Conservation (phyloP, 2,888 invertebrate genomes). For the Platycnemis pennipes region DNA sequence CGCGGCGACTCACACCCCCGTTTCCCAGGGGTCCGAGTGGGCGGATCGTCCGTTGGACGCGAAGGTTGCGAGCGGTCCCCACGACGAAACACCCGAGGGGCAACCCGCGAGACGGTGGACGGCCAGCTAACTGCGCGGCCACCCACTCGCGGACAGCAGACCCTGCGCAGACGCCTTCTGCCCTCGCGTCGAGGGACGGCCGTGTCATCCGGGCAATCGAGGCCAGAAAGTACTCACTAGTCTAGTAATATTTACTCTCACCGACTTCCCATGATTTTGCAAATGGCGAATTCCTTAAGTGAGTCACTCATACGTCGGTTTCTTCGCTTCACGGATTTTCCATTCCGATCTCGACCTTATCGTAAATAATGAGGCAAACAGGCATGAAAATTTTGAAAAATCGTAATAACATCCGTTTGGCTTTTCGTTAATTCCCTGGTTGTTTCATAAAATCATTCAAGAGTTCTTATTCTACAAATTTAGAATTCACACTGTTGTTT, state of each 20-base stretch:
- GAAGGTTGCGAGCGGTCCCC: not conserved
- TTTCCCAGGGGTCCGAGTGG: too few relatives aligned
- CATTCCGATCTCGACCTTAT: too few relatives aligned
- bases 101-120: not conserved
- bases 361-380: too few relatives aligned
- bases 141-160: not conserved
- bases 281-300: not conserved
- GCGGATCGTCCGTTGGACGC: constrained; percentile 13
- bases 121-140: too few relatives aligned
- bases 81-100: not conserved
- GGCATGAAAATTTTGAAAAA: too few relatives aligned
- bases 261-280: not conserved
- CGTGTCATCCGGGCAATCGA: not conserved
- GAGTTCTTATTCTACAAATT: too few relatives aligned
- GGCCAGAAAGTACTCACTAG: too few relatives aligned
- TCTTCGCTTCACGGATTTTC: not conserved
- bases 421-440: too few relatives aligned
- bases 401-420: too few relatives aligned
- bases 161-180: not conserved
- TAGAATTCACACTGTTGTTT: too few relatives aligned
- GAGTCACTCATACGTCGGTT: not conserved
- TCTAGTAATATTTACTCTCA: too few relatives aligned
- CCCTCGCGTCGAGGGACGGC: not conserved
- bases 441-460: too few relatives aligned
- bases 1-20: not conserved